A percentile compares a stretch with the other conserved stretches of the same genome.
phyloP scores from a whole-genome alignment of 2,888 invertebrate genomes.

The Agriotes lineatus region DNA sequence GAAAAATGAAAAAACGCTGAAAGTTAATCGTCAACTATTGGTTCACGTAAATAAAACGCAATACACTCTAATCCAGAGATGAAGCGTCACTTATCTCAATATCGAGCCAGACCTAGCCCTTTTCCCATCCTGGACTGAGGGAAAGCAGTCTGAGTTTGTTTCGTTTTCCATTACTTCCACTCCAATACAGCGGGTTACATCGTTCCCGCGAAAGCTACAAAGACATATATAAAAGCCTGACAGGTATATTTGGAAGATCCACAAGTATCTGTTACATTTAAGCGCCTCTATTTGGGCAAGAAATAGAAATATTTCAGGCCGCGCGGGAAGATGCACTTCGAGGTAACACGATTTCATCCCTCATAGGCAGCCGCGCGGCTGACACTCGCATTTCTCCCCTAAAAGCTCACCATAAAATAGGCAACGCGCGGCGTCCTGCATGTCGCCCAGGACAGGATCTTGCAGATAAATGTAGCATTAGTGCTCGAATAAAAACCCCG shows the following conservation, averaged over 20 bases:
- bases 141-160: no score
- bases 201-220: not conserved
- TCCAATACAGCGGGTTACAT: no score
- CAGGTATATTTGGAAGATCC: constrained; percentile 4
- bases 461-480: constrained; percentile 31
- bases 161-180: no score
- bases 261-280: constrained; percentile 10
- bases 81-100: no score
- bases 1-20: no score
- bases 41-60: no score
- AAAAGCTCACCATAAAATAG: constrained; percentile 31
- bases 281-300: not conserved
- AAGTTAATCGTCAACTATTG: no score
- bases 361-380: constrained; percentile 30
- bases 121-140: no score
- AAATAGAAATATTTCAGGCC: constrained; percentile 2
- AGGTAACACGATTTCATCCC: constrained; percentile 21
- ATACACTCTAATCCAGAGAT: no score
- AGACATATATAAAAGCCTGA: not conserved
- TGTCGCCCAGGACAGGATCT: constrained; percentile 28
- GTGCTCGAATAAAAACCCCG: constrained; percentile 10
- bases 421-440: constrained; percentile 19
- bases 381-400: constrained; percentile 30
- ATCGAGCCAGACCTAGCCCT: no score
- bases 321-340: constrained; percentile 12